Conservation (phyloP, 2,797 vertebrate genomes). For the Poeciliopsis turneri region DNA sequence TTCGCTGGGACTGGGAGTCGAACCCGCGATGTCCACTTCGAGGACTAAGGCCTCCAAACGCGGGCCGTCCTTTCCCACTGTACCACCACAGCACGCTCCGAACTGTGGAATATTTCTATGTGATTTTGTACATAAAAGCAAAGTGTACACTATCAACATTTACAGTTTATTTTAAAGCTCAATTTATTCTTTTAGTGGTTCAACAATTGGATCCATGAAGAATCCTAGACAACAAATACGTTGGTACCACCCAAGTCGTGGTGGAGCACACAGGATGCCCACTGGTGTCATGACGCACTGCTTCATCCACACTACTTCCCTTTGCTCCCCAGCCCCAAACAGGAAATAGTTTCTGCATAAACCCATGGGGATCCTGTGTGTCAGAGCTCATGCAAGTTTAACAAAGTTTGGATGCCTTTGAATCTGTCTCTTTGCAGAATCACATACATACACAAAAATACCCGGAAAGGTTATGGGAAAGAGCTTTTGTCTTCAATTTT, state of each 20-base stretch:
- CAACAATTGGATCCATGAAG: conserved; percentile 21
- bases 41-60: too few species aligned
- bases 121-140: neutral
- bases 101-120: neutral
- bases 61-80: too few species aligned
- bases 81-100: too few species aligned
- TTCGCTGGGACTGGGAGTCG: too few species aligned
- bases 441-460: conserved; percentile 53
- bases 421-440: conserved; percentile 43
- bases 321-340: conserved; percentile 55
- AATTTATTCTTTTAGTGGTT: conserved; percentile 7
- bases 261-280: conserved; percentile 62
- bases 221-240: conserved; percentile 34
- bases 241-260: conserved; percentile 48
- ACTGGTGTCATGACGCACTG: conserved; percentile 49
- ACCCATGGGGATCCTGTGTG: conserved; percentile 39
- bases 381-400: conserved; percentile 1
- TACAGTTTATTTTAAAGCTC: conserved; percentile 11
- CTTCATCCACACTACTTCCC: conserved; percentile 62
- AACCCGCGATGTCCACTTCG: too few species aligned
- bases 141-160: conserved; percentile 1
- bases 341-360: conserved; percentile 66
- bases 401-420: conserved; percentile 35
- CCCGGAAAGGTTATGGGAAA: conserved; percentile 69
- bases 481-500: conserved; percentile 50